A percentile compares a stretch with the other conserved stretches of the same genome.
Evolutionary conservation across 2,797 vertebrate genomes (phyloP).

Genomic region (Crenichthys baileyi): DNA sequence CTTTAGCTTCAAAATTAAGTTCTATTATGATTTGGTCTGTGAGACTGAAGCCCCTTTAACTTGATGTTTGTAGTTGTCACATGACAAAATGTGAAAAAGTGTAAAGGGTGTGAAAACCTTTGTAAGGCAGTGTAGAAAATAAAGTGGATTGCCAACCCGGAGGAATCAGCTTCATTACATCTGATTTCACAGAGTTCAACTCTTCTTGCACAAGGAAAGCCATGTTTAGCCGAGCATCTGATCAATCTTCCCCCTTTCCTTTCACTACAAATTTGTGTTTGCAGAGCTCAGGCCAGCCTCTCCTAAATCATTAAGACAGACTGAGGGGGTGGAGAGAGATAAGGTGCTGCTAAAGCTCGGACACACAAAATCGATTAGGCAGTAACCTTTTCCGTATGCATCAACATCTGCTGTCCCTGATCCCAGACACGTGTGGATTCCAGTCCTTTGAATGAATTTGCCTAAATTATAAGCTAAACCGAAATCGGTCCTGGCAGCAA

Average conservation of each 20-base stretch:
- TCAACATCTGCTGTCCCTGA: conserved; percentile 24
- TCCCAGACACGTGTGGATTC: conserved; percentile 36
- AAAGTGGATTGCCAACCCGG: not conserved
- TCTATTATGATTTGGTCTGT: no score
- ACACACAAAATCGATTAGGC: conserved; percentile 31
- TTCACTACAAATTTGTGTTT: conserved; percentile 8
- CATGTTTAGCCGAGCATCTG: not conserved
- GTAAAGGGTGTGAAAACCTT: no score
- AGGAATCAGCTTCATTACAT: not conserved
- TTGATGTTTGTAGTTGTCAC: no score
- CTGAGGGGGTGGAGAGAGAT: conserved; percentile 3
- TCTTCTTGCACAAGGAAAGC: conserved; percentile 2
- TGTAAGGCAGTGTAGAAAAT: no score
- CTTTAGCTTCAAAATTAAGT: no score
- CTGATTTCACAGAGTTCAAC: not conserved
- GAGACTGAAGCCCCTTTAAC: no score
- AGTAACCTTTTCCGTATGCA: conserved; percentile 44
- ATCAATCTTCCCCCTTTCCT: not conserved
- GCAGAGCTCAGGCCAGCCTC: not conserved
- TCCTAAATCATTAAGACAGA: conserved; percentile 17
- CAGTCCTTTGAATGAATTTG: conserved; percentile 25
- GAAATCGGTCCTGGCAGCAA: conserved; percentile 19
- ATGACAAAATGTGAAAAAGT: no score
- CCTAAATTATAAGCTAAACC: conserved; percentile 1
- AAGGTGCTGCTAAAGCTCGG: conserved; percentile 29